Evolutionary conservation across 2,888 invertebrate species (phyloP).

Genomic region (Trissolcus brochymenae): DNA sequence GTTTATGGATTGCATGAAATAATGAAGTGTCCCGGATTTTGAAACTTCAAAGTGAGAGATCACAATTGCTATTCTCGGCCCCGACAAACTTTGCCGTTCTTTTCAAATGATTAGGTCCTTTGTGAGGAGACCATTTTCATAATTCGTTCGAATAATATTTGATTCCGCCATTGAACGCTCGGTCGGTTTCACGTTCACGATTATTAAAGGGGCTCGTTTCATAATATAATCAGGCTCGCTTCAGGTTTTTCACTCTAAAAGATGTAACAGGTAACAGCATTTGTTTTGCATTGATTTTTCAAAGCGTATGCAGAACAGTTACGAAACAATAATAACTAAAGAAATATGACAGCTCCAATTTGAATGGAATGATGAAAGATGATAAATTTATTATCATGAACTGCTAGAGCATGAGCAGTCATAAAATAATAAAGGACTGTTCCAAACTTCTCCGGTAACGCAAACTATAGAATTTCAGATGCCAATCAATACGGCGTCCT

Average conservation of each 20-base stretch:
- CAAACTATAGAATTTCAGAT: constrained; percentile 47
- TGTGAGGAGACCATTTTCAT: neutral
- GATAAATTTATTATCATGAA: too few relatives aligned
- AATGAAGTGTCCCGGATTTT: too few relatives aligned
- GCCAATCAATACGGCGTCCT: constrained; percentile 28
- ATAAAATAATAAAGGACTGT: constrained; percentile 8
- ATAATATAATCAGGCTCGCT: constrained; percentile 25
- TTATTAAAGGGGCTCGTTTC: constrained; percentile 25
- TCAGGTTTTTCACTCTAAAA: neutral
- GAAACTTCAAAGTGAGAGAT: too few relatives aligned
- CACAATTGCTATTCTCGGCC: too few relatives aligned
- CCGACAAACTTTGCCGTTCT: too few relatives aligned
- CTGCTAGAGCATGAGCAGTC: neutral
- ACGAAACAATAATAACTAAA: too few relatives aligned
- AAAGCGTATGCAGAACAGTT: too few relatives aligned
- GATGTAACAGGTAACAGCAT: constrained; percentile 35
- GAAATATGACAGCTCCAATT: too few relatives aligned
- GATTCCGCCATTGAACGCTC: neutral
- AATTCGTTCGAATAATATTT: constrained; percentile 9
- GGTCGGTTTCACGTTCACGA: neutral
- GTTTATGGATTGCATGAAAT: too few relatives aligned
- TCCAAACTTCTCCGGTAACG: constrained; percentile 10
- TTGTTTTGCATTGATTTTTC: too few relatives aligned
- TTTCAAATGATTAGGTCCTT: too few relatives aligned
- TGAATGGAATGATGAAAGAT: too few relatives aligned